Percentiles rank a stretch among this genome's conserved stretches.
phyloP scores from a whole-genome alignment of 2,797 vertebrate species.

The Kryptopterus vitreolus region DNA sequence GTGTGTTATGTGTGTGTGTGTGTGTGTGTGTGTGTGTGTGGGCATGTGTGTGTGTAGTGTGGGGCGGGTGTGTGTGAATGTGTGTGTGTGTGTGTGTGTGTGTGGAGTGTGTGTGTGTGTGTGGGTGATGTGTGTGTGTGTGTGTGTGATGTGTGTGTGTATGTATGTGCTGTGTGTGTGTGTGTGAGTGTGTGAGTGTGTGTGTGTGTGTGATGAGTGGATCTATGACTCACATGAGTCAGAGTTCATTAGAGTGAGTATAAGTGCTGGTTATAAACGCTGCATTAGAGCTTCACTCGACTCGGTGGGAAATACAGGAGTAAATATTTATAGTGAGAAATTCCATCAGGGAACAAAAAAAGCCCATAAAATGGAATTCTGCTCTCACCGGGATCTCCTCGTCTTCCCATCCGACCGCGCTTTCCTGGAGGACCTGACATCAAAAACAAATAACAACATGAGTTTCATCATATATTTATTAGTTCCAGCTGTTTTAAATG shows the following conservation, averaged over 20 bases:
- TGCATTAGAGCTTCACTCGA: neutral
- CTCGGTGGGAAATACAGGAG: neutral
- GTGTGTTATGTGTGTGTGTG: too few species aligned
- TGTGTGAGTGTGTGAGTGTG: too few species aligned
- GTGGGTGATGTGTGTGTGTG: too few species aligned
- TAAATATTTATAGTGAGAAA: neutral
- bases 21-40: too few species aligned
- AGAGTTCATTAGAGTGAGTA: neutral
- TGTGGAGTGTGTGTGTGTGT: too few species aligned
- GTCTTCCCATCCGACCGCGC: constrained; percentile 81
- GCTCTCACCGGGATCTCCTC: constrained; percentile 86
- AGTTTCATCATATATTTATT: neutral
- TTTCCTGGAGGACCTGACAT: constrained; percentile 88
- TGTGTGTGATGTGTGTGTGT: too few species aligned
- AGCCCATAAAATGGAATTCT: constrained; percentile 9
- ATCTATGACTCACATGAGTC: constrained; percentile 9
- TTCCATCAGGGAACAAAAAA: constrained; percentile 36
- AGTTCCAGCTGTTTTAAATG: constrained; percentile 14
- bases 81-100: too few species aligned
- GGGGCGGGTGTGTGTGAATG: too few species aligned
- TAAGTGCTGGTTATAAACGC: neutral
- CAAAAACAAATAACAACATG: constrained; percentile 47
- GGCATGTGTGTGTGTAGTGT: too few species aligned
- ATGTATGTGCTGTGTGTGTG: constrained; percentile 12
- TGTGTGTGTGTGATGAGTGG: too few species aligned